These are phyloP conservation scores for Drosophila setosimentum DNA, from an alignment of 2,888 invertebrate species.

Conservation along the genomic window DNA sequence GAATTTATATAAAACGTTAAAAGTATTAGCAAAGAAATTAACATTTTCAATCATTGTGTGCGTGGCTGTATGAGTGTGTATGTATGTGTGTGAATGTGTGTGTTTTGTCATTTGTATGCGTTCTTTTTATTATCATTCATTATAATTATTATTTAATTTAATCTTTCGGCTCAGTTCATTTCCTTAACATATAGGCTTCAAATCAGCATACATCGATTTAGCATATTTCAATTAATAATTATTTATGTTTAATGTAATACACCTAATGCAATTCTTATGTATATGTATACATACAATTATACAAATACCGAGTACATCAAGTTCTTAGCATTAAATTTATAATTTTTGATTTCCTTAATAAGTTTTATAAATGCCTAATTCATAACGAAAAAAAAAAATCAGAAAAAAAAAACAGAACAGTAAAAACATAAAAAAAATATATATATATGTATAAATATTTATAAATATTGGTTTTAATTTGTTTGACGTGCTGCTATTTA, in stretches of 20 bases:
- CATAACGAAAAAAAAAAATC: slow-evolving; percentile 49
- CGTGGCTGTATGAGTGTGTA: not conserved
- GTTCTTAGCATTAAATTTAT: slow-evolving; percentile 43
- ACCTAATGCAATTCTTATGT: slow-evolving; percentile 44
- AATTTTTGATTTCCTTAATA: slow-evolving; percentile 77
- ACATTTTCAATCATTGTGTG: slow-evolving; percentile 18
- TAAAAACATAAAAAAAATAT: slow-evolving; percentile 38
- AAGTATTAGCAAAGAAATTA: slow-evolving; percentile 70
- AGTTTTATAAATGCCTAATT: slow-evolving; percentile 53
- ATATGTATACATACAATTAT: slow-evolving; percentile 44
- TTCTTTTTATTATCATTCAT: slow-evolving; percentile 19
- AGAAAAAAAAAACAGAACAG: slow-evolving; percentile 24
- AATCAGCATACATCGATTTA: slow-evolving; percentile 29
- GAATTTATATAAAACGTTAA: slow-evolving; percentile 57
- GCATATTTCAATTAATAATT: slow-evolving; percentile 45
- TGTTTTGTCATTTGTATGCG: slow-evolving; percentile 17
- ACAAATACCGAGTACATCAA: slow-evolving; percentile 12
- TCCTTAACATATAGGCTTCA: slow-evolving; percentile 43
- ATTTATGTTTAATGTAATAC: slow-evolving; percentile 59
- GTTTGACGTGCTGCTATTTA: slow-evolving; percentile 37
- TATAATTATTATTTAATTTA: slow-evolving; percentile 19
- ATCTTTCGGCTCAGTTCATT: slow-evolving; percentile 43
- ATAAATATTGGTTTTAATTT: slow-evolving; percentile 69
- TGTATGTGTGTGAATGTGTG: slow-evolving; percentile 6
- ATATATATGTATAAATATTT: slow-evolving; percentile 69